Conservation (phyloP, 2,113 vertebrate species). For the Eulemur rufifrons region DNA sequence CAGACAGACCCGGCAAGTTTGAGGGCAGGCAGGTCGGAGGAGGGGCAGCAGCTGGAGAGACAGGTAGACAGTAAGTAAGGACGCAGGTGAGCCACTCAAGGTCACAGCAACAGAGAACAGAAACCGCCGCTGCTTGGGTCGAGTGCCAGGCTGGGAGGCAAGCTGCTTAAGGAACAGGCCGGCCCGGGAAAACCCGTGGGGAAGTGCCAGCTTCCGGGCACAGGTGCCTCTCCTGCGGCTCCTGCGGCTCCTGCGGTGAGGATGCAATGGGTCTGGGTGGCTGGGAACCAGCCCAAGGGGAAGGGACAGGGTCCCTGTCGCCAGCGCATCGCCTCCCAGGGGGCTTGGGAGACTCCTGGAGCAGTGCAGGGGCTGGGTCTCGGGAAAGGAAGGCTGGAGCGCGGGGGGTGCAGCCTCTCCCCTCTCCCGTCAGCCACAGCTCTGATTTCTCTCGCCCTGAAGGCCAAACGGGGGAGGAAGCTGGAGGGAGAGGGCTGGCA, state of each 20-base stretch:
- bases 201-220: neutral
- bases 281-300: neutral
- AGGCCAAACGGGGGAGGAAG: neutral
- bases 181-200: neutral
- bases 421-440: accelerated
- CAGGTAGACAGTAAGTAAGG: neutral
- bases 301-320: accelerated
- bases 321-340: too few species aligned
- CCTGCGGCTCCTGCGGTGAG: neutral
- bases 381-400: too few species aligned
- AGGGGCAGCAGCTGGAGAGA: neutral
- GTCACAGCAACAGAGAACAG: neutral
- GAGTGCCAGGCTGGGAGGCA: neutral
- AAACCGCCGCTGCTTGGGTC: neutral
- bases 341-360: too few species aligned
- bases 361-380: too few species aligned
- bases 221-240: neutral
- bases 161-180: neutral
- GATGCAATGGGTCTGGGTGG: neutral
- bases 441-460: too few species aligned
- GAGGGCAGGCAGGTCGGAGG: neutral
- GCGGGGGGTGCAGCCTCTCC: accelerated
- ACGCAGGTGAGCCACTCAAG: neutral
- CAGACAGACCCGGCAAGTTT: neutral
- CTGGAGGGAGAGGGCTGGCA: neutral